Base-by-base conservation (phyloP, 1,140 invertebrate genomes). In the Pogonognathellus flavescens region DNA sequence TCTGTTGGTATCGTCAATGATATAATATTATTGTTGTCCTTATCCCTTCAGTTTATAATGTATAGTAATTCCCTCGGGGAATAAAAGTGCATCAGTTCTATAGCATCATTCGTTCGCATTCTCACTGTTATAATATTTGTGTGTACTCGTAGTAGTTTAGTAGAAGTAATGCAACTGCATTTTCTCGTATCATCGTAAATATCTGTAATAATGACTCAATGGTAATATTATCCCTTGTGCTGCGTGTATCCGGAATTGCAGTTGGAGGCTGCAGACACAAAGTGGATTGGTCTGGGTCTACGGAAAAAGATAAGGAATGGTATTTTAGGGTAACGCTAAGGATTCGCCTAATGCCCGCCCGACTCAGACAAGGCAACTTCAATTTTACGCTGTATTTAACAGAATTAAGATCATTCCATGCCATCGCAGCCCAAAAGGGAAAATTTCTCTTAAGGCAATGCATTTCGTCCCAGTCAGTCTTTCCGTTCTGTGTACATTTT, bases 371-470 rank as follows among this genome's bases (percentile, higher is more conserved):
- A 76, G 70, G 70, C 31, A 76, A 76, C 70, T 76, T 41, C 70
- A 76, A 76, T 76, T 76, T 76, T 76, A 25, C 31, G 70, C 70
- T 76, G 70, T 76, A 76, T 76, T 76, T 76, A 76, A 76, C 70
- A 76, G 25, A 76, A 76, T 76, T 76, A 76, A 76, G 70, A 76
- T 25, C 41, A 14, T 76, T 76, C 31, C 41, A 76, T 16, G 22
- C 25, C 9, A 18, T 16, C 31, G 70, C 13, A 76, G 70, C 10
- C 16, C 16, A 25, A 76, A 76, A 76, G 14, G 41, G 70, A 50
- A 31, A 50, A 18, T 16, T 8, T 8, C 41, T 76, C 70, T 76
- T 50, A 16, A 31, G 70, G 70, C 70, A 20, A 57, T 57, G 53
- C 11, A 41, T 41, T 41, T 41, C 31, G 31, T 41, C 31, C 31